Conservation (phyloP, 2,888 invertebrate species). For the Tethea ocularis region DNA sequence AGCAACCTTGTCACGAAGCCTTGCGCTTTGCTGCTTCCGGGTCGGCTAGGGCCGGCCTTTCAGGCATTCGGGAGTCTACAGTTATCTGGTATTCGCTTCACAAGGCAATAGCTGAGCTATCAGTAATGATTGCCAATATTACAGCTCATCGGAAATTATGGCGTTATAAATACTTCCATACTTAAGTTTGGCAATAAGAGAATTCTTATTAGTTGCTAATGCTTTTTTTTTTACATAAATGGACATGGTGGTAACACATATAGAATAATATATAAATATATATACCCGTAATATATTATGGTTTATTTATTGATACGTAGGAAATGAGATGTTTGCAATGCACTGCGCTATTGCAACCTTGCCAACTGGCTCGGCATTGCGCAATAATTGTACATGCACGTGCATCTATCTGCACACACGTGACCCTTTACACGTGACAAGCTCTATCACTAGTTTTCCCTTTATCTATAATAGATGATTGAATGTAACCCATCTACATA, state of each 20-base stretch:
- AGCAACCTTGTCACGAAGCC: conserved; percentile 74
- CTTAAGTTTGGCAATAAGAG: too few species aligned
- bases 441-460: conserved; percentile 42
- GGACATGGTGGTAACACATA: too few species aligned
- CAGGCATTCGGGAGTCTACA: conserved; percentile 27
- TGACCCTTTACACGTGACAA: conserved; percentile 52
- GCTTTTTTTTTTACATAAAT: not conserved
- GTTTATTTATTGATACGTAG: conserved; percentile 24
- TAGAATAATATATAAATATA: not conserved
- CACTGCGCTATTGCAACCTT: conserved; percentile 42
- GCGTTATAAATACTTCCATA: not conserved
- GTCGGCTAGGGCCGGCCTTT: conserved; percentile 72
- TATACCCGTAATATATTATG: too few species aligned
- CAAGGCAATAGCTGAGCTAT: not conserved
- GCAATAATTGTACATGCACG: conserved; percentile 62
- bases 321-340: conserved; percentile 47
- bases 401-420: conserved; percentile 48
- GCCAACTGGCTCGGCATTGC: conserved; percentile 60
- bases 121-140: not conserved
- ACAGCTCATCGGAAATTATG: not conserved
- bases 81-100: conserved; percentile 23
- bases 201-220: not conserved
- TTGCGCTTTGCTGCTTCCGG: conserved; percentile 63
- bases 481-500: not conserved
- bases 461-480: conserved; percentile 32